Base-by-base conservation (phyloP, 2,888 invertebrate species). In the Hymenopus coronatus region DNA sequence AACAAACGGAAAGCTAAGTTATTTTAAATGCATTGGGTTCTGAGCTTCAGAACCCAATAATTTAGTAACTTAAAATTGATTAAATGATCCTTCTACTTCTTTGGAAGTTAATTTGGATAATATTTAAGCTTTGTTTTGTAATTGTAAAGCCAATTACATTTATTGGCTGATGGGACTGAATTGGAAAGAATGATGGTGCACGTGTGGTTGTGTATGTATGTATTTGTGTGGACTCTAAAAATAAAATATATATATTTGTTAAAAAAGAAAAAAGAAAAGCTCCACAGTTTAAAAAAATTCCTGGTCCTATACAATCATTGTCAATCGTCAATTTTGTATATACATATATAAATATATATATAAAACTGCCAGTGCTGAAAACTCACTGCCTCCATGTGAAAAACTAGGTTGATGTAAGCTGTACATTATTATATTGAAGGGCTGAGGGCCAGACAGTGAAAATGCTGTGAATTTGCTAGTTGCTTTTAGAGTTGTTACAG, bases 361-460 rank as follows among this genome's bases (percentile, higher is more conserved):
- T 84, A 88, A 81, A 83, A 89, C 89, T 89, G 89, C 89, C 89
- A 89, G 88, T 89, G 89, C 88, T 89, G 88, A 40, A 87, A 33
- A 46, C 82, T 88, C 89, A 89, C 89, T 89, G 89, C 89, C 89
- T 88, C 81, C n/a, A 70, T 70, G 40, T 87, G 89, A 28, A 83
- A 33, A 87, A 82, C 82, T 83, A 33, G 40, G 54, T 84, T 70
- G 33, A 30, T 83, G 84, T 83, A 46, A 84, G 46, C n/a, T 83
- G 15, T 70, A 70, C 25, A 20, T 70, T 70, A 70, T 70, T 70
- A 70, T 20, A 25, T 25, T 70, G 54, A 70, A 70, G 54, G 54
- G 54, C 54, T 70, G 54, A 70, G 25, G 54, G 54, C 54, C 54
- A 70, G 54, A 70, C 54, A 30, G 30, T 84, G 84, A 30, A 84